A percentile compares a stretch with the other conserved stretches of the same genome.
Evolutionary conservation across 1,140 invertebrate genomes (phyloP).

Genomic region (Drosophila navojoa): DNA sequence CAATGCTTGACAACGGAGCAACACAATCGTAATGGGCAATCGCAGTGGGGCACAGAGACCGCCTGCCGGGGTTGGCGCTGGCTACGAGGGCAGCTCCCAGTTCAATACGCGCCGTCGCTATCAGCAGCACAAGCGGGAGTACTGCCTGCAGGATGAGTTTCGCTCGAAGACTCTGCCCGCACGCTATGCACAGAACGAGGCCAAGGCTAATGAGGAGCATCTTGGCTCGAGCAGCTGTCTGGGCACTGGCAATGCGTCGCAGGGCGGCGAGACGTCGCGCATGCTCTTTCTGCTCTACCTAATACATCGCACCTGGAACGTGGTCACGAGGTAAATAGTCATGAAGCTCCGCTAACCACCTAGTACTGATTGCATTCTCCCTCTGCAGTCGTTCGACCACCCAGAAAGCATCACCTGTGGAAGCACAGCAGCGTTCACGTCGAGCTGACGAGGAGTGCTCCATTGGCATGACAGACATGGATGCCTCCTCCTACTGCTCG

Average conservation of each 20-base stretch:
- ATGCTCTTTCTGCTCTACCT: constrained; percentile 88
- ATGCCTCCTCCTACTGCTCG: constrained; percentile 84
- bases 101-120: constrained; percentile 68
- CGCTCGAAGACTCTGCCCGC: constrained; percentile 71
- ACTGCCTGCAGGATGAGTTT: constrained; percentile 62
- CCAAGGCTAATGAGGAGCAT: neutral
- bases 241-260: constrained; percentile 41
- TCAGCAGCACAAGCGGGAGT: constrained; percentile 71
- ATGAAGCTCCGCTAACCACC: neutral
- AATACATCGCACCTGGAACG: constrained; percentile 89
- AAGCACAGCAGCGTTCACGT: constrained; percentile 22
- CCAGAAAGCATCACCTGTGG: constrained; percentile 36
- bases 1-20: constrained; percentile 62
- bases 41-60: constrained; percentile 44
- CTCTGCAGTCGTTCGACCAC: constrained; percentile 46
- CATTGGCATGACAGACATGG: constrained; percentile 80
- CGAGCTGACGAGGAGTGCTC: constrained; percentile 69
- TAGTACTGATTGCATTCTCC: neutral
- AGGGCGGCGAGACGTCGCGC: constrained; percentile 85
- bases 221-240: constrained; percentile 63
- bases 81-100: constrained; percentile 17
- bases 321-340: constrained; percentile 85
- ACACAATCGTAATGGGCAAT: constrained; percentile 63
- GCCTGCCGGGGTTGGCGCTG: neutral
- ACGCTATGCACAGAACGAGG: constrained; percentile 38